These are phyloP conservation scores for Diadumene lineata DNA, from an alignment of 92 coral and sea anemone genomes.

Conservation along the genomic window DNA sequence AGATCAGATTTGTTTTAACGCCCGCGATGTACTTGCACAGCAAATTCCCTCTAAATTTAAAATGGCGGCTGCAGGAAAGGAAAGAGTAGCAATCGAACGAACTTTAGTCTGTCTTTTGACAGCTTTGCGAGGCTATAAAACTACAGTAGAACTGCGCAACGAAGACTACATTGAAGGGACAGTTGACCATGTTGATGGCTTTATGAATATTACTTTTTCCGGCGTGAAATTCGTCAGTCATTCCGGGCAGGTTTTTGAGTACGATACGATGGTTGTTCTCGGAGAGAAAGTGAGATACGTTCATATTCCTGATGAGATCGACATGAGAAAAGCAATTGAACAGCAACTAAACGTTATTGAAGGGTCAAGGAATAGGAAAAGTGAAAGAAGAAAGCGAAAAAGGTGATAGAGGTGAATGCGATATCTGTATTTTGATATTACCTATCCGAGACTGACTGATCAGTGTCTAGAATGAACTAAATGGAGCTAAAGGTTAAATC, in stretches of 20 bases:
- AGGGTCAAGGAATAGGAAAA: conserved; percentile 56
- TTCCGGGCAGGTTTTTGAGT: conserved; percentile 55
- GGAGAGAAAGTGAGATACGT: conserved; percentile 92
- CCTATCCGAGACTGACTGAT: too few species aligned
- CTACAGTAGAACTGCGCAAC: conserved; percentile 92
- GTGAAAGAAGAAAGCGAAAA: conserved; percentile 35
- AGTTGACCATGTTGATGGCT: conserved; percentile 87
- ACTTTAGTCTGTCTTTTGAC: conserved; percentile 88
- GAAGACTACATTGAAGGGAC: conserved; percentile 84
- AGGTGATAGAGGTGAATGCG: conserved; percentile 1
- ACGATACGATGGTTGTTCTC: conserved; percentile 77
- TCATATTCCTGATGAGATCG: conserved; percentile 95
- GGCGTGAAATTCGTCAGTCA: conserved; percentile 72
- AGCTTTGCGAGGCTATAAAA: conserved; percentile 82
- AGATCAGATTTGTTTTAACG: background rate
- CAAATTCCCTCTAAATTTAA: background rate
- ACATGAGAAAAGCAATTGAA: conserved; percentile 94
- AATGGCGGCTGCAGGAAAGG: conserved; percentile 63
- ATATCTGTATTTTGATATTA: too few species aligned
- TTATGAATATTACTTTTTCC: conserved; percentile 82
- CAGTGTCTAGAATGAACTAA: too few species aligned
- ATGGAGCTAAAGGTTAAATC: too few species aligned
- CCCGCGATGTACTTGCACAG: conserved; percentile 5
- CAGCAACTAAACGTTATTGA: conserved; percentile 58
- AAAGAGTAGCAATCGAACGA: conserved; percentile 76